Evolutionary conservation across 2,113 vertebrate genomes (phyloP).

Genomic region (Hiodon tergisus): DNA sequence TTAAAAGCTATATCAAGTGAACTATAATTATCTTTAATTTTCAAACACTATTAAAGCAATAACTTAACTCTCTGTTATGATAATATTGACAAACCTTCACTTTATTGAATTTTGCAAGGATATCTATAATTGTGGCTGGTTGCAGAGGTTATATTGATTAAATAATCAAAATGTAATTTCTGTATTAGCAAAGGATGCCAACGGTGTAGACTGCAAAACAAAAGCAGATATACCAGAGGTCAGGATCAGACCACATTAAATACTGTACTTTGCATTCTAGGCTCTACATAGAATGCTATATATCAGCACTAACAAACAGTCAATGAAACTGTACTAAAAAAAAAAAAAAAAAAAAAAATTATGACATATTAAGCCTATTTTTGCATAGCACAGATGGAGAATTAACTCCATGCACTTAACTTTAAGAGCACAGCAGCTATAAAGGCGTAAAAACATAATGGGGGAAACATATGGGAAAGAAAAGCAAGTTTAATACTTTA

Average conservation of each 20-base stretch:
- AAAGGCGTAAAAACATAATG: too few relatives aligned
- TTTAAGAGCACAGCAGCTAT: too few relatives aligned
- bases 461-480: too few relatives aligned
- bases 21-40: constrained; percentile 75
- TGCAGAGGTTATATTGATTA: constrained; percentile 34
- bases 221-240: constrained; percentile 9
- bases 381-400: too few relatives aligned
- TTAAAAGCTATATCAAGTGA: constrained; percentile 69
- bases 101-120: constrained; percentile 69
- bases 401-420: too few relatives aligned
- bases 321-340: too few relatives aligned
- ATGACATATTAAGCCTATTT: too few relatives aligned
- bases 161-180: constrained; percentile 64
- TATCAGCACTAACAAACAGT: too few relatives aligned
- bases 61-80: constrained; percentile 76
- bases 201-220: neutral
- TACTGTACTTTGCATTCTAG: too few relatives aligned
- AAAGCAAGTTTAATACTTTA: too few relatives aligned
- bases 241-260: constrained; percentile 45
- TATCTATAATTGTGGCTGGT: constrained; percentile 64
- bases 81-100: constrained; percentile 46
- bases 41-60: constrained; percentile 80
- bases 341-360: too few relatives aligned
- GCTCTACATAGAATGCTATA: too few relatives aligned
- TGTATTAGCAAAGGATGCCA: constrained; percentile 60